A percentile compares a stretch with the other conserved stretches of the same genome.
Conservation (phyloP, 92 coral and sea anemone species). For the Pocillopora grandis region DNA sequence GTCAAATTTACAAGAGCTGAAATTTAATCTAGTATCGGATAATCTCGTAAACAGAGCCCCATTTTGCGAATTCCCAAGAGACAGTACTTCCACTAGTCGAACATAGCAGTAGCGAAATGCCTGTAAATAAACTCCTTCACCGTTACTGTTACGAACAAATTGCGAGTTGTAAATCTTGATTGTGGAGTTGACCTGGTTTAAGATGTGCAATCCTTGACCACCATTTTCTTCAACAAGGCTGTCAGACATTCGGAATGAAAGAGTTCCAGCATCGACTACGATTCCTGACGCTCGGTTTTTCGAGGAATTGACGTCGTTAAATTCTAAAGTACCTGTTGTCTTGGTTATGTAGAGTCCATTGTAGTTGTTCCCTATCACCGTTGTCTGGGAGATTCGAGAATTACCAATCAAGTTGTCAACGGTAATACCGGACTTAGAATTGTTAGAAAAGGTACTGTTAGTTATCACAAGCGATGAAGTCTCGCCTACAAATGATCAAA, state of each 20-base stretch:
- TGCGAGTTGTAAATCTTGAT: neutral
- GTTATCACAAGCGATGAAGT: neutral
- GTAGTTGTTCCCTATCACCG: neutral
- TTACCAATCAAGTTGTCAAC: constrained; percentile 22
- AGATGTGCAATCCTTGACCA: constrained; percentile 6
- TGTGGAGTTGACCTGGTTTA: constrained; percentile 11
- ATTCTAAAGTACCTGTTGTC: neutral
- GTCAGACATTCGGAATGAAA: neutral
- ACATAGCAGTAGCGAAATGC: neutral
- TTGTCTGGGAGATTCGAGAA: neutral
- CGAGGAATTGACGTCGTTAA: constrained; percentile 1
- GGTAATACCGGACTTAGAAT: constrained; percentile 8
- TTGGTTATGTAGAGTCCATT: neutral
- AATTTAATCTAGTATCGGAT: neutral
- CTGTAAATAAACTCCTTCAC: neutral
- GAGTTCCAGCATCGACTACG: neutral
- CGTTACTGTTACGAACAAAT: neutral
- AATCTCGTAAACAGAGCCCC: constrained; percentile 11
- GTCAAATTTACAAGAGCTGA: constrained; percentile 20
- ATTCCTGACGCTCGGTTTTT: constrained; percentile 22
- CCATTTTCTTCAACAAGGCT: neutral
- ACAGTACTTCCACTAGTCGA: neutral
- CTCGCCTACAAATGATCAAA: neutral
- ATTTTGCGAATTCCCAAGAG: neutral
- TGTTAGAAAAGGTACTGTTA: constrained; percentile 16